Evolutionary conservation across 2,797 vertebrate species (phyloP).

Genomic region (Aldrovandia affinis): DNA sequence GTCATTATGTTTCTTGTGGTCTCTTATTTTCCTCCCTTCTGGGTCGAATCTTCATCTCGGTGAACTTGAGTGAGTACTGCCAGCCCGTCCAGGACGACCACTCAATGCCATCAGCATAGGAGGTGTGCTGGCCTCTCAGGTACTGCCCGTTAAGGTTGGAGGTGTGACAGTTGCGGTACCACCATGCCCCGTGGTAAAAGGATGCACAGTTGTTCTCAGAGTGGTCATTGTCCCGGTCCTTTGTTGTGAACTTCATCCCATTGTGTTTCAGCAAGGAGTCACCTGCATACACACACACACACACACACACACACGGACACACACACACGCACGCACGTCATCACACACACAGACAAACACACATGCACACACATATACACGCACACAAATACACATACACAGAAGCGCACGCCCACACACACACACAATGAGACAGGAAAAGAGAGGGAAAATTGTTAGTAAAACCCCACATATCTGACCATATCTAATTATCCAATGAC

Average conservation of each 20-base stretch:
- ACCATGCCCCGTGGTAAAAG: constrained; percentile 94
- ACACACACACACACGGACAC: background rate
- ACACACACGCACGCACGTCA: background rate
- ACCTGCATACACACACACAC: constrained; percentile 56
- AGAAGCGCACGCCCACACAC: background rate
- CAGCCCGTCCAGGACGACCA: constrained; percentile 97
- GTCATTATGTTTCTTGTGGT: background rate
- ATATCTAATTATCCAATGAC: no score
- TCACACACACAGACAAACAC: no score
- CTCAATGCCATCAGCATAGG: constrained; percentile 91
- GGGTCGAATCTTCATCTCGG: constrained; percentile 93
- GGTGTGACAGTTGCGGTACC: constrained; percentile 97
- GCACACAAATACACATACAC: no score
- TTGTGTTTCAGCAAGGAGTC: constrained; percentile 92
- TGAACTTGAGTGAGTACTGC: constrained; percentile 93
- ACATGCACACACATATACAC: no score
- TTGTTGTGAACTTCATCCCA: constrained; percentile 93
- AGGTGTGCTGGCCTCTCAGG: constrained; percentile 86
- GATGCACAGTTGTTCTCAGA: constrained; percentile 94
- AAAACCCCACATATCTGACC: no score
- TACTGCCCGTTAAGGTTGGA: constrained; percentile 97
- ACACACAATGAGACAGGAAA: background rate
- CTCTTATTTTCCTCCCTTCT: constrained; percentile 68
- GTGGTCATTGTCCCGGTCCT: constrained; percentile 91
- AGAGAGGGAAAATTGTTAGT: no score